These are phyloP conservation scores for Myiotriccus ornatus DNA, from an alignment of 2,797 vertebrate species.

Conservation along the genomic window DNA sequence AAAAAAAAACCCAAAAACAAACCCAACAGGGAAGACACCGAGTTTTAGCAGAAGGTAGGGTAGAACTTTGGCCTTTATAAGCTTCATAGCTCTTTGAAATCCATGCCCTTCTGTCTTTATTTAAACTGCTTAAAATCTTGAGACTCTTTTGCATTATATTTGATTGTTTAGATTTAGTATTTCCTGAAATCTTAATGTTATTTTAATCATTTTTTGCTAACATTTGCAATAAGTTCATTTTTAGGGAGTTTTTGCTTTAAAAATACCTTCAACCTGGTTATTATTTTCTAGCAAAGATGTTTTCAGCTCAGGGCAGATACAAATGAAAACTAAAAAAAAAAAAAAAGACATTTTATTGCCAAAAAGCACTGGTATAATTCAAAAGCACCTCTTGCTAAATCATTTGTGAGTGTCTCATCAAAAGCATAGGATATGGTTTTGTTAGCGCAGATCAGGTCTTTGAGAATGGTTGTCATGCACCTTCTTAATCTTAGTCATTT, in stretches of 20 bases:
- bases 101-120: background rate
- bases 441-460: slow-evolving; percentile 39
- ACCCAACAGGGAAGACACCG: background rate
- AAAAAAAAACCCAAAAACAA: background rate
- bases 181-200: slow-evolving; percentile 15
- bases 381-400: slow-evolving; percentile 66
- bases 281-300: slow-evolving; percentile 56
- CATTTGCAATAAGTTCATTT: slow-evolving; percentile 28
- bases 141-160: background rate
- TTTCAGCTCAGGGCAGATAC: slow-evolving; percentile 54
- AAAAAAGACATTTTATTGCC: slow-evolving; percentile 62
- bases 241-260: slow-evolving; percentile 1
- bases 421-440: slow-evolving; percentile 59
- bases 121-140: slow-evolving; percentile 21
- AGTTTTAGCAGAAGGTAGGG: slow-evolving; percentile 8
- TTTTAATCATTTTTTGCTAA: slow-evolving; percentile 32
- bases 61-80: background rate
- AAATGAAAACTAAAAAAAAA: slow-evolving; percentile 40
- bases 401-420: slow-evolving; percentile 72
- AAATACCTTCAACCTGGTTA: slow-evolving; percentile 45
- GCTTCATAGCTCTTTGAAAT: background rate
- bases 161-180: slow-evolving; percentile 24
- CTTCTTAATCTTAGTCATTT: slow-evolving; percentile 53
- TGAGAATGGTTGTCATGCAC: slow-evolving; percentile 50
- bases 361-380: slow-evolving; percentile 70